These are phyloP conservation scores for Protomyctophum bolini DNA, from an alignment of 2,113 vertebrate genomes.

Conservation along the genomic window DNA sequence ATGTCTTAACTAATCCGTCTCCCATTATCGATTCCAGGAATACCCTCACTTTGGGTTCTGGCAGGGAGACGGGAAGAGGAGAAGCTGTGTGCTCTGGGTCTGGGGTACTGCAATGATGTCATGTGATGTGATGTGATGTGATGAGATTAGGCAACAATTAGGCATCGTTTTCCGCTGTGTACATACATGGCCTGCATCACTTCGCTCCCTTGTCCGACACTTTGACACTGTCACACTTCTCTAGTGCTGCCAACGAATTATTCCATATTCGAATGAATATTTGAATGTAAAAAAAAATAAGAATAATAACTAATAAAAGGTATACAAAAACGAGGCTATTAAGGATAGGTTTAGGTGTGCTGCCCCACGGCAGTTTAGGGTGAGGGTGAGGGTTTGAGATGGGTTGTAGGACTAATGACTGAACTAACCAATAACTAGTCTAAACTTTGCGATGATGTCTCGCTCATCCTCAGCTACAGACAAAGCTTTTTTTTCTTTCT, in stretches of 20 bases:
- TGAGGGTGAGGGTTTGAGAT: too few relatives aligned
- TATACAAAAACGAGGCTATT: too few relatives aligned
- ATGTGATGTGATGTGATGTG: conserved; percentile 51
- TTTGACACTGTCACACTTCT: background rate
- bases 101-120: too few relatives aligned
- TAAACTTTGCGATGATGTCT: background rate
- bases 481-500: too few relatives aligned
- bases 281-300: too few relatives aligned
- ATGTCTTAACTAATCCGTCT: background rate
- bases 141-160: conserved; percentile 61
- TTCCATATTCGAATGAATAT: too few relatives aligned
- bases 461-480: background rate
- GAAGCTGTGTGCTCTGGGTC: conserved; percentile 12
- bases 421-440: too few relatives aligned
- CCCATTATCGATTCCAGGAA: conserved; percentile 1
- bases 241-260: too few relatives aligned
- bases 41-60: conserved; percentile 9
- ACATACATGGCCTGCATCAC: conserved; percentile 65
- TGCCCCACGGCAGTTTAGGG: too few relatives aligned
- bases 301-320: too few relatives aligned
- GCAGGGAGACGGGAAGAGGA: conserved; percentile 32
- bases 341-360: too few relatives aligned
- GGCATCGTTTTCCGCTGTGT: conserved; percentile 27
- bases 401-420: too few relatives aligned
- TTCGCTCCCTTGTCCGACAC: conserved; percentile 47